Percentiles rank a stretch among this genome's conserved stretches.
These are phyloP conservation scores for Nothocercus nigrocapillus DNA, from an alignment of 2,113 vertebrate species.

Conservation along the genomic window DNA sequence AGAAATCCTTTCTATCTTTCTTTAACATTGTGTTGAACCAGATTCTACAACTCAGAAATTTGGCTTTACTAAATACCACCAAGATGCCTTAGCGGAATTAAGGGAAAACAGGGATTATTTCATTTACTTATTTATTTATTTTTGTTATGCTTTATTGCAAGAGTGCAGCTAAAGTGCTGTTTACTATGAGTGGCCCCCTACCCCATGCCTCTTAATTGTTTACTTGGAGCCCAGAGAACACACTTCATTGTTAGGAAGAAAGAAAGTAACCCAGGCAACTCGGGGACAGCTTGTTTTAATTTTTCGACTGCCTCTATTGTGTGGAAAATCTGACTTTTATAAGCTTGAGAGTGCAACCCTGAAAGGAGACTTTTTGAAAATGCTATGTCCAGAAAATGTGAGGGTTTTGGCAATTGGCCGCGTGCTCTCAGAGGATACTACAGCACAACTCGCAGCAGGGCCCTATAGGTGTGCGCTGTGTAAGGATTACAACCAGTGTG, in stretches of 20 bases:
- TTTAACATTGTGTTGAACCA: neutral
- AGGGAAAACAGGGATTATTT: neutral
- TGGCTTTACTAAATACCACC: neutral
- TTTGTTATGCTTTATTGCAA: neutral
- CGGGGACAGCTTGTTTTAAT: conserved; percentile 68
- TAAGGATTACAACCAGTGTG: neutral
- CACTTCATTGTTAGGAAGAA: conserved; percentile 66
- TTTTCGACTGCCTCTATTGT: conserved; percentile 67
- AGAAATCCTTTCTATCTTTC: neutral
- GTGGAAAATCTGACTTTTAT: conserved; percentile 67
- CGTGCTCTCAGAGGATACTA: neutral
- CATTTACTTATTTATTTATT: neutral
- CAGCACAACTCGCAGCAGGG: neutral
- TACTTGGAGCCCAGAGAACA: conserved; percentile 31
- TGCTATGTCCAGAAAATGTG: neutral
- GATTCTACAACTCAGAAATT: neutral
- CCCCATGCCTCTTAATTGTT: conserved; percentile 53
- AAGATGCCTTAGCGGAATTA: neutral
- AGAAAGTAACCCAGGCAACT: conserved; percentile 44
- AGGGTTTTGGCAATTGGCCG: neutral
- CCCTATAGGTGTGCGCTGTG: neutral
- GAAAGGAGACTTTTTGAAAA: conserved; percentile 26
- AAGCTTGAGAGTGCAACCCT: conserved; percentile 43
- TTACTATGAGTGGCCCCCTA: conserved; percentile 36
- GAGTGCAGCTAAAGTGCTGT: neutral